These are phyloP conservation scores for Osedax frankpressi DNA, from an alignment of 2,888 invertebrate species.

Conservation along the genomic window DNA sequence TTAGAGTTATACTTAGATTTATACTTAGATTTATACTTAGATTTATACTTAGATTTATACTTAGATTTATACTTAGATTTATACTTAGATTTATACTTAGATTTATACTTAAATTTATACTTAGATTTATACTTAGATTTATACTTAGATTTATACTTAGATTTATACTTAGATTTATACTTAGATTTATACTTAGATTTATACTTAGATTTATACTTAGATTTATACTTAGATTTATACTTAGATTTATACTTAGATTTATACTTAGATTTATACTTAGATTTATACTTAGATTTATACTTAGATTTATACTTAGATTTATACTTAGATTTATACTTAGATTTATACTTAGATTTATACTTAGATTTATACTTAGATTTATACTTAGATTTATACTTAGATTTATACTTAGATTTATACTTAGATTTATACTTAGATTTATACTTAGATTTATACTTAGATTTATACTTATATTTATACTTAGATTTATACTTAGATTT, in stretches of 20 bases:
- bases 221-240: not conserved
- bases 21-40: not conserved
- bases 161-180: not conserved
- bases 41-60: not conserved
- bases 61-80: not conserved
- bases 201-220: not conserved
- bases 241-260: not conserved
- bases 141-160: not conserved
- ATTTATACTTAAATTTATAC: not conserved
- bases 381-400: not conserved
- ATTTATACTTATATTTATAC: not conserved
- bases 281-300: not conserved
- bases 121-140: not conserved
- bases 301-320: not conserved
- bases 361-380: not conserved
- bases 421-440: not conserved
- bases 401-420: not conserved
- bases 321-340: not conserved
- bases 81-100: not conserved
- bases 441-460: not conserved
- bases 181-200: not conserved
- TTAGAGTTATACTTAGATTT: not conserved
- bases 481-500: not conserved
- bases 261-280: not conserved
- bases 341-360: not conserved